Conservation (phyloP, 2,113 vertebrate species). For the Romanogobio albipinnatus region DNA sequence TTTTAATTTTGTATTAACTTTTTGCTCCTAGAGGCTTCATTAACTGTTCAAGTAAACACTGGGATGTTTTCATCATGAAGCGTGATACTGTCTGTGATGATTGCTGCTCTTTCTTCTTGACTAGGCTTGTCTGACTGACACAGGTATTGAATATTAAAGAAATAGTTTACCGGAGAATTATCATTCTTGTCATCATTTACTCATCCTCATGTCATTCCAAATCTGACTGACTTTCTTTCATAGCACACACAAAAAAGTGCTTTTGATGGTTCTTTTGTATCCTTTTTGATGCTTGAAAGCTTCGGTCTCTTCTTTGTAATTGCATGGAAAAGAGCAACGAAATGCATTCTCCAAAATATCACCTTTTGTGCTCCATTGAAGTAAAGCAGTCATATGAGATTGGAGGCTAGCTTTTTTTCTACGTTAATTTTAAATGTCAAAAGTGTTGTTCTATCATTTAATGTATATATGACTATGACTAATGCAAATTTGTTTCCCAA, state of each 20-base stretch:
- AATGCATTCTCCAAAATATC: conserved; percentile 24
- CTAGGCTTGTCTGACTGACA: neutral
- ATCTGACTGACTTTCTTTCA: conserved; percentile 6
- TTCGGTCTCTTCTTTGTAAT: conserved; percentile 4
- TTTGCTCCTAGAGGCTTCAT: conserved; percentile 32
- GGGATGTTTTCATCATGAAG: neutral
- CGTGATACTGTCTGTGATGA: neutral
- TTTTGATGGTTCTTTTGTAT: conserved; percentile 17
- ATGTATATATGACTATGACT: neutral
- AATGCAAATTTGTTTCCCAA: neutral
- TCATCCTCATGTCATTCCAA: neutral
- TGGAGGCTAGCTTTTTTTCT: neutral
- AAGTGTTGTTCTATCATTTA: neutral
- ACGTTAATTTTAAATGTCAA: neutral
- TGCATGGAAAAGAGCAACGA: neutral
- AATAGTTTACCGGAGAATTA: neutral
- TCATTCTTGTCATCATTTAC: conserved; percentile 8
- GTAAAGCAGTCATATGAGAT: neutral
- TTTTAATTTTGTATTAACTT: conserved; percentile 51
- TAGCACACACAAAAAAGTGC: neutral
- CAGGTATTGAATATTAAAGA: neutral
- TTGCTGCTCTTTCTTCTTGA: neutral
- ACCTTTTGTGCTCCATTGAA: neutral
- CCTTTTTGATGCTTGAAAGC: conserved; percentile 15
- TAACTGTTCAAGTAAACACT: conserved; percentile 28